phyloP scores from a whole-genome alignment of 2,797 vertebrate genomes.

The Coreius guichenoti region DNA sequence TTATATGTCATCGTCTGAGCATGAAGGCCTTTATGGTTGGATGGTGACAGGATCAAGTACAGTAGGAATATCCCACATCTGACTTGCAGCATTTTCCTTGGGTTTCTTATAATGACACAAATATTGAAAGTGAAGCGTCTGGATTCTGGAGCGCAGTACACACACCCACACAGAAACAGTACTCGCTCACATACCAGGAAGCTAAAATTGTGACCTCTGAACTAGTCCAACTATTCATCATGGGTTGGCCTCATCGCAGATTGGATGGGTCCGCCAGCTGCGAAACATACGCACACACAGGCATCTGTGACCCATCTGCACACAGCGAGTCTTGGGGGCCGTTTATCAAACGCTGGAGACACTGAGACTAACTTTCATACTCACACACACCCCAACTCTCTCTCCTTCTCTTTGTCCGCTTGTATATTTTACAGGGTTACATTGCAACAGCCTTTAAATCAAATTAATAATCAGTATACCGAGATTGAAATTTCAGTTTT shows the following conservation, averaged over 20 bases:
- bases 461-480: neutral
- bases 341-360: slow-evolving; percentile 51
- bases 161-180: slow-evolving; percentile 13
- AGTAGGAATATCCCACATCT: neutral
- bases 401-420: neutral
- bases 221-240: slow-evolving; percentile 53
- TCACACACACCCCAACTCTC: neutral
- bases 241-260: slow-evolving; percentile 28
- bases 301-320: slow-evolving; percentile 36
- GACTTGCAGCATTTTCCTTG: neutral
- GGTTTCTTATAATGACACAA: slow-evolving; percentile 3
- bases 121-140: neutral
- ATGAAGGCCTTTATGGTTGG: no score
- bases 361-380: slow-evolving; percentile 1
- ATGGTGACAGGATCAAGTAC: neutral
- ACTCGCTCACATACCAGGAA: slow-evolving; percentile 54
- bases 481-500: neutral
- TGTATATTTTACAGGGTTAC: slow-evolving; percentile 11
- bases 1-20: neutral
- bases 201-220: slow-evolving; percentile 51
- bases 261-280: slow-evolving; percentile 58
- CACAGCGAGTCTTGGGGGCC: slow-evolving; percentile 37
- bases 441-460: slow-evolving; percentile 15
- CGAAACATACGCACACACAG: slow-evolving; percentile 38
- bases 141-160: neutral